Evolutionary conservation across 2,797 vertebrate species (phyloP).

Genomic region (Muraenolepis orangiensis): DNA sequence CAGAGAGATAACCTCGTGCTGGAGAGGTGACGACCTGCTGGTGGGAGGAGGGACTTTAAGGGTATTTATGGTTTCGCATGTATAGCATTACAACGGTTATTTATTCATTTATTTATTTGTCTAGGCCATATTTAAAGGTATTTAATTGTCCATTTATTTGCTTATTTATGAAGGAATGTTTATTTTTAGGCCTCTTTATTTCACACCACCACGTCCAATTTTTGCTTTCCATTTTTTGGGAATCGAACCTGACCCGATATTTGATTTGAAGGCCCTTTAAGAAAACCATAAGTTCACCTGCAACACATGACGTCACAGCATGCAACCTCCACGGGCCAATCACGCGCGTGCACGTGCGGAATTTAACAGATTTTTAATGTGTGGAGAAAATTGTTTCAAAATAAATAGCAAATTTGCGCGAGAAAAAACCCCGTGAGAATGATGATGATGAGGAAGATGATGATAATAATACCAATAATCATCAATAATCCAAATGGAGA

Average conservation of each 20-base stretch:
- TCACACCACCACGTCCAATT: conserved; percentile 15
- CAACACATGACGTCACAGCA: conserved; percentile 45
- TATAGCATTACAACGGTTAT: conserved; percentile 51
- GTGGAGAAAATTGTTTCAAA: conserved; percentile 51
- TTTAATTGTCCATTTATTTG: conserved; percentile 44
- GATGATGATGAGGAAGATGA: too few relatives aligned
- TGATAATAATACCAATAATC: conserved; percentile 45
- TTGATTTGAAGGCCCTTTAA: too few relatives aligned
- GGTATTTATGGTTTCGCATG: conserved; percentile 55
- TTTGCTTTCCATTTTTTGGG: conserved; percentile 27
- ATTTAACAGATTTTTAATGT: conserved; percentile 63
- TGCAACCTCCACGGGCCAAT: conserved; percentile 43
- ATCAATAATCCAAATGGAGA: background rate
- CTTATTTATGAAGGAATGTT: conserved; percentile 54
- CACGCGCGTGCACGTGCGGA: conserved; percentile 63
- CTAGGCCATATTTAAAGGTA: conserved; percentile 37
- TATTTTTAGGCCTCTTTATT: conserved; percentile 12
- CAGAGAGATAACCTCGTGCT: too few relatives aligned
- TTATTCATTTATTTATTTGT: conserved; percentile 62
- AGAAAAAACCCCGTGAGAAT: conserved; percentile 15
- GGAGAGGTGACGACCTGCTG: conserved; percentile 17
- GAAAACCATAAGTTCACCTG: background rate
- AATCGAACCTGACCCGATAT: background rate
- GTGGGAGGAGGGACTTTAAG: too few relatives aligned
- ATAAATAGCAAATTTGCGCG: conserved; percentile 14